Base-by-base conservation (phyloP, 1,140 invertebrate genomes). In the Calephelis nemesis region DNA sequence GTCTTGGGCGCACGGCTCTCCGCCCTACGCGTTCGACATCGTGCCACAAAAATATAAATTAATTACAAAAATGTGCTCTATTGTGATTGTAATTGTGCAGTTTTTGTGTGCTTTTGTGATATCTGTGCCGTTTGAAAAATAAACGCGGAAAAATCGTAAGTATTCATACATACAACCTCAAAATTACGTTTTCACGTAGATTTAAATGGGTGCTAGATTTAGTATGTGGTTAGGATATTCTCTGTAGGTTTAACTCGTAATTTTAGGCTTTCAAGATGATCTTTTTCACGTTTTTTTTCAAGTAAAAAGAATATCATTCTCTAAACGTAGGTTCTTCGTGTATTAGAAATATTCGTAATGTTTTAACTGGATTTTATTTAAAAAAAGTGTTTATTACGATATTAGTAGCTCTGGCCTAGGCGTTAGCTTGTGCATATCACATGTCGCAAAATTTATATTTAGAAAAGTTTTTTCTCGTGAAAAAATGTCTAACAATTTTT, bases 221-320 rank as follows among this genome's bases (percentile, higher is more conserved):
- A 58, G 54, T 58, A 15, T 58, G 30, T 58, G 54, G 54, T 58
- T 30, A 58, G 54, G 54, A 58, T 58, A 30, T 58, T 58, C 54
- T 11, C 19, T 58, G 8, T 12, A 39, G 30, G 10, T 30, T 30
- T 58, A 30, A 12, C 54, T 39, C 1, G 5, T 30, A 58, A 39
- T 39, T 11, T 30, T 58, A 58, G 54, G 54, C 54, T 58, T 58
- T 58, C 6, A 11, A 7, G 19, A 10, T 30, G 10, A 9, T 58
- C 10, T 7, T 45, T 45, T 45, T 7, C 7, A 45, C 8, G 42
- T 45, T 6, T 45, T 45, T 45, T 45, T 5, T 0, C 0, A 45
- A 4, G 1, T 15, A 7, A 3, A 19, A 30, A 30, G 3, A 30
- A 30, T 30, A 30, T 30, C 4, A 30, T 3, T 30, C 30, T 30